Conservation (phyloP, 2,888 invertebrate species). For the Diarsia rubi region DNA sequence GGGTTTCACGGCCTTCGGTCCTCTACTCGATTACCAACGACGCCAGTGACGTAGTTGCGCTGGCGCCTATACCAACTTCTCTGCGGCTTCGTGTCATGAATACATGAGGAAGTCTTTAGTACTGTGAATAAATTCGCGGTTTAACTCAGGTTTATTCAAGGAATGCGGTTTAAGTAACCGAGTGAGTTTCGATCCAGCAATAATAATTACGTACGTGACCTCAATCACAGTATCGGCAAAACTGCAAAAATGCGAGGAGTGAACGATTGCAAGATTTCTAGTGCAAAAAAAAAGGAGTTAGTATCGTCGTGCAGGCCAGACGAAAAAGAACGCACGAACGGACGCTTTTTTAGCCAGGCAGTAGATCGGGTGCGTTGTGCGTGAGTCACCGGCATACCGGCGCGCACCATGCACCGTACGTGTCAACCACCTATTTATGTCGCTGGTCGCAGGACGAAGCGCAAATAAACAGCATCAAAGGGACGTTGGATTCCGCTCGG, state of each 20-base stretch:
- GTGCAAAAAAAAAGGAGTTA: conserved; percentile 70
- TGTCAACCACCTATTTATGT: conserved; percentile 90
- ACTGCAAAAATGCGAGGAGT: conserved; percentile 14
- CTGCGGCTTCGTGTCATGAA: conserved; percentile 78
- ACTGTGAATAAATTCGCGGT: conserved; percentile 58
- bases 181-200: conserved; percentile 57
- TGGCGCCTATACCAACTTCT: conserved; percentile 83
- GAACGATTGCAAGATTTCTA: conserved; percentile 67
- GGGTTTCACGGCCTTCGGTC: conserved; percentile 88
- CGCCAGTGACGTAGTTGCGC: conserved; percentile 83
- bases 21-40: conserved; percentile 87
- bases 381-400: conserved; percentile 86
- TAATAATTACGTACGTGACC: conserved; percentile 39
- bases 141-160: conserved; percentile 60
- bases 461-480: conserved; percentile 91
- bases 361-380: conserved; percentile 78
- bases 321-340: conserved; percentile 77
- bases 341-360: conserved; percentile 80
- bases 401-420: conserved; percentile 85
- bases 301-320: conserved; percentile 69
- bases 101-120: conserved; percentile 76
- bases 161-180: conserved; percentile 67
- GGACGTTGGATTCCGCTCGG: conserved; percentile 85
- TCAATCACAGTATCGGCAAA: conserved; percentile 39
- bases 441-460: conserved; percentile 89